Evolutionary conservation across 2,888 invertebrate genomes (phyloP), one percentile per base, ranked within the genome.

Genomic region (Dasypogon diadema): DNA sequence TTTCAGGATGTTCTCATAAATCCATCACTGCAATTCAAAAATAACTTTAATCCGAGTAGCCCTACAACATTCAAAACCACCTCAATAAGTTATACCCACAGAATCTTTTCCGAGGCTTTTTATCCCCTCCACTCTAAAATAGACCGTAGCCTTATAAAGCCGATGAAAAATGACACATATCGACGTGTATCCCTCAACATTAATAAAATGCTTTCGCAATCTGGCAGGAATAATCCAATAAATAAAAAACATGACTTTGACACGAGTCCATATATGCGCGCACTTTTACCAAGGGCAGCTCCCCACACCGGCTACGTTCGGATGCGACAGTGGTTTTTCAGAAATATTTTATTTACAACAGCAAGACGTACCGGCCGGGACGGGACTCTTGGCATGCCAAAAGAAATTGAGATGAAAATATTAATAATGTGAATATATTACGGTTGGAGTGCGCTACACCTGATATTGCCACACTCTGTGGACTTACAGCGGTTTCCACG

Each of bases 181-280:
- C 63, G 77, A 77, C 77, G 63, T 58, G 54, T 58, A 63, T 51
- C 77, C 75, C 63, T 77, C 75, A 75, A 37, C 63, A 75, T 75
- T 75, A 75, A 77, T 77, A 77, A 75, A 77, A 77, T 60, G 56
- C 77, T 72, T n/a, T 26, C 51, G 63, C 34, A 77, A 75, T 77
- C 77, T 76, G 76, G 76, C 72, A 77, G 72, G 37, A 21, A 63
- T 75, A 75, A 75, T 75, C 77, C 75, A 77, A 77, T 77, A 75
- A 77, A 77, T 75, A 75, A 77, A 77, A 77, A 68, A 70, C 56
- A 56, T 70, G 30, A 58, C 56, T 56, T 56, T 56, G 58, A 37
- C 56, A 70, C 30, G 55, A 75, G 68, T 42, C 46, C 56, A 42
- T 70, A 54, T 70, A 70, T 51, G 70, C 54, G 65, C 65, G 48